A percentile compares a stretch with the other conserved stretches of the same genome.
Evolutionary conservation across 2,888 invertebrate species (phyloP).

Genomic region (Polydrusus pterygomalis): DNA sequence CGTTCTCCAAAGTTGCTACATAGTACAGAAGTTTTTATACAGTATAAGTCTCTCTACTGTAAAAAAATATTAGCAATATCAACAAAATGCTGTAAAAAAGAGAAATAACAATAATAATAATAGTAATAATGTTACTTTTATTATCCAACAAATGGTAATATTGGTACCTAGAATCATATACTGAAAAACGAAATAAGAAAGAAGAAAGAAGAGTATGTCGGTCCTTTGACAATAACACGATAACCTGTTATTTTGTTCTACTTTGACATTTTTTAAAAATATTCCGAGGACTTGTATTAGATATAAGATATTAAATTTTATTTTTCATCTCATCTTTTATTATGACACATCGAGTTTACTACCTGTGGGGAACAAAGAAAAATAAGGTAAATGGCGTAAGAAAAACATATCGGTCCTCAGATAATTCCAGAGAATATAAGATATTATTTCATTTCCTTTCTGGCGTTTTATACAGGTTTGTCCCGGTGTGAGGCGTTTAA

Average conservation of each 20-base stretch:
- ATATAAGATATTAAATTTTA: slow-evolving; percentile 33
- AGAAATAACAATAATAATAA: too few relatives aligned
- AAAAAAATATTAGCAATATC: too few relatives aligned
- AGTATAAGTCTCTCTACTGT: too few relatives aligned
- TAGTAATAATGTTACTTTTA: too few relatives aligned
- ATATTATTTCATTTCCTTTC: slow-evolving; percentile 3
- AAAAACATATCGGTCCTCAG: slow-evolving; percentile 38
- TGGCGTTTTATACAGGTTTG: neutral
- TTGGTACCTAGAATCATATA: too few relatives aligned
- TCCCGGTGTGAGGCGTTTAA: too few relatives aligned
- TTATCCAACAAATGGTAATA: too few relatives aligned
- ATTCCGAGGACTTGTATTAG: neutral
- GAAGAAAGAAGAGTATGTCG: neutral
- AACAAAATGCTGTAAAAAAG: too few relatives aligned
- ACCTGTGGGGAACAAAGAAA: slow-evolving; percentile 27
- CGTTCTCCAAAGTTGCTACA: too few relatives aligned
- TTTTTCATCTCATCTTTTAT: slow-evolving; percentile 28
- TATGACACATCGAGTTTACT: slow-evolving; percentile 30
- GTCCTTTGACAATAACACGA: slow-evolving; percentile 14
- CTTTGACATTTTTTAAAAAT: neutral
- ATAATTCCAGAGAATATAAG: slow-evolving; percentile 21
- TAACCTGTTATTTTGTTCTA: neutral
- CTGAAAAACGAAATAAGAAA: neutral
- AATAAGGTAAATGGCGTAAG: slow-evolving; percentile 26
- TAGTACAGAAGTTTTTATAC: too few relatives aligned